Percentiles rank a stretch among this genome's conserved stretches.
Conservation (phyloP, 2,113 vertebrate species). For the Hydrolagus affinis region DNA sequence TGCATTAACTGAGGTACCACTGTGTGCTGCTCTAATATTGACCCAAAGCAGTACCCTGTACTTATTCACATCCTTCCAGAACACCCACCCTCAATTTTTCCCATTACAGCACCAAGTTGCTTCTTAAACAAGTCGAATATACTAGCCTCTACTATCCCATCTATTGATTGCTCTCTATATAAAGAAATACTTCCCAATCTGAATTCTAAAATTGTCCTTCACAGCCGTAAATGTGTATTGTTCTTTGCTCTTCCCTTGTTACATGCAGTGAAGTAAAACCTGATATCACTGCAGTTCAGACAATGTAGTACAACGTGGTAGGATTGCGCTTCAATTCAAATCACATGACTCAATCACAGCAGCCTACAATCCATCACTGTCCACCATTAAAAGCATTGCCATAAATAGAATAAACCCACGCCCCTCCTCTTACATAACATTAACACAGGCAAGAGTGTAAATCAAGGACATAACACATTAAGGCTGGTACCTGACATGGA, state of each 20-base stretch:
- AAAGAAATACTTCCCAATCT: no score
- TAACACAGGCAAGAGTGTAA: not conserved
- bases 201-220: no score
- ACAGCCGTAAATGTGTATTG: no score
- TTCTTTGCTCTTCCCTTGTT: not conserved
- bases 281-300: not conserved
- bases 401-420: not conserved
- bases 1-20: not conserved
- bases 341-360: not conserved
- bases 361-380: not conserved
- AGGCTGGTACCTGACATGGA: not conserved
- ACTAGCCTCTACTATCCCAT: no score
- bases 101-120: no score
- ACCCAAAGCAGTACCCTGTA: no score
- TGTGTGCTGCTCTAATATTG: not conserved
- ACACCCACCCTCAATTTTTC: no score
- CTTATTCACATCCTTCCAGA: no score
- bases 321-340: not conserved
- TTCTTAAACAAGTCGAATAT: no score
- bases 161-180: no score
- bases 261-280: not conserved
- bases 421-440: not conserved
- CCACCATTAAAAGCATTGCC: not conserved
- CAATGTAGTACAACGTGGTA: not conserved
- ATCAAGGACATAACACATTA: not conserved